Conservation (phyloP, 1,140 invertebrate species). For the Drosophila varians region DNA sequence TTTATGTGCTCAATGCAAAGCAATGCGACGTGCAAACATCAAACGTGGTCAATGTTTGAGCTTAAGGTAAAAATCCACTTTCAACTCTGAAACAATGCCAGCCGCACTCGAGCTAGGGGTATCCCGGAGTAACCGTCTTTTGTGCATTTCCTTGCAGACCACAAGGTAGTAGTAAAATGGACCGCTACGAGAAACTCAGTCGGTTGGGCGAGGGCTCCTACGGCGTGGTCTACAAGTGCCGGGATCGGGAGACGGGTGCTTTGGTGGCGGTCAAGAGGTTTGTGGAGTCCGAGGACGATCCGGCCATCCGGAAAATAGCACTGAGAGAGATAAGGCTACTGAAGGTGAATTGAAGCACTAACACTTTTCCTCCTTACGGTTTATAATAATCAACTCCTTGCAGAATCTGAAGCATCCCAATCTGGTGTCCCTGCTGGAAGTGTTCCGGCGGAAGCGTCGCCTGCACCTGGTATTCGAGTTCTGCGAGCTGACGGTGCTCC, state of each 20-base stretch:
- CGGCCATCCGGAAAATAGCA: constrained; percentile 98
- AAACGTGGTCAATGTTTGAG: constrained; percentile 82
- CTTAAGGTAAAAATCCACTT: constrained; percentile 71
- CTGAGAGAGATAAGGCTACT: constrained; percentile 98
- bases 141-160: constrained; percentile 85
- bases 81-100: constrained; percentile 15
- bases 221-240: constrained; percentile 99
- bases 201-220: constrained; percentile 99
- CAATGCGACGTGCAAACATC: constrained; percentile 78
- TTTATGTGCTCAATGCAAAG: constrained; percentile 80
- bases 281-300: constrained; percentile 99
- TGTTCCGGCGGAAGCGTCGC: constrained; percentile 97
- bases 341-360: constrained; percentile 88
- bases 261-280: constrained; percentile 99
- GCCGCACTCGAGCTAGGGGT: neutral
- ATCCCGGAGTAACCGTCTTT: constrained; percentile 1
- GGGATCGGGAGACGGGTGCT: constrained; percentile 97
- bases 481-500: constrained; percentile 98
- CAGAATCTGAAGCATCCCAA: constrained; percentile 99
- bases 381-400: neutral
- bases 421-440: constrained; percentile 98
- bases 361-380: neutral
- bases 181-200: constrained; percentile 98
- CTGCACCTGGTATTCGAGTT: constrained; percentile 99
- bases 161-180: constrained; percentile 95